These are phyloP conservation scores for Sphaeridia pumilis DNA, from an alignment of 2,888 invertebrate genomes.

Conservation along the genomic window DNA sequence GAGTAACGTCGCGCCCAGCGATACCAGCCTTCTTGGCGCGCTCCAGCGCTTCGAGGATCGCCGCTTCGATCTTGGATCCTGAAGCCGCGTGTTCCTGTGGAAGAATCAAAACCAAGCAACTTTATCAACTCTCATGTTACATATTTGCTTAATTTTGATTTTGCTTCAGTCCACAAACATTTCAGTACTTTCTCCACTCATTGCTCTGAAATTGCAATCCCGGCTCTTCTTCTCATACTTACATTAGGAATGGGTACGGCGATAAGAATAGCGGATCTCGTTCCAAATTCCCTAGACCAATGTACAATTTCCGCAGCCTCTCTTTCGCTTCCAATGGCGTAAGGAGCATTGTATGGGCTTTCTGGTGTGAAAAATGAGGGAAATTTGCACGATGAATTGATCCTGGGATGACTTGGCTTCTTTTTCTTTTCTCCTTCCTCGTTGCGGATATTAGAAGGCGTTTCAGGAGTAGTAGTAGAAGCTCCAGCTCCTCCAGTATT, in stretches of 20 bases:
- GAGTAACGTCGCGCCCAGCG: constrained; percentile 79
- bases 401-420: too few species aligned
- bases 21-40: constrained; percentile 52
- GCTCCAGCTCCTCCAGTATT: background rate
- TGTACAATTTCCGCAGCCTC: constrained; percentile 64
- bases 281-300: constrained; percentile 45
- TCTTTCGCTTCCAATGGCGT: constrained; percentile 49
- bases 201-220: too few species aligned
- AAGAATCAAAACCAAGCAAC: too few species aligned
- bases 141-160: too few species aligned
- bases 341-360: constrained; percentile 62
- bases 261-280: constrained; percentile 65
- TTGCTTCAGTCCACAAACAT: background rate
- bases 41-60: constrained; percentile 56
- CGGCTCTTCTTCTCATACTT: too few species aligned
- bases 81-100: constrained; percentile 39
- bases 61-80: constrained; percentile 50
- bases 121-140: background rate
- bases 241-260: constrained; percentile 80
- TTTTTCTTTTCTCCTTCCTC: too few species aligned
- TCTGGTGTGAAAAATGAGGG: constrained; percentile 84
- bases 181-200: too few species aligned
- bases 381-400: constrained; percentile 47
- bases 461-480: too few species aligned
- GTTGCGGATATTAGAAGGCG: too few species aligned